phyloP scores from a whole-genome alignment of 2,113 vertebrate species.

The Malurus cyaneus region DNA sequence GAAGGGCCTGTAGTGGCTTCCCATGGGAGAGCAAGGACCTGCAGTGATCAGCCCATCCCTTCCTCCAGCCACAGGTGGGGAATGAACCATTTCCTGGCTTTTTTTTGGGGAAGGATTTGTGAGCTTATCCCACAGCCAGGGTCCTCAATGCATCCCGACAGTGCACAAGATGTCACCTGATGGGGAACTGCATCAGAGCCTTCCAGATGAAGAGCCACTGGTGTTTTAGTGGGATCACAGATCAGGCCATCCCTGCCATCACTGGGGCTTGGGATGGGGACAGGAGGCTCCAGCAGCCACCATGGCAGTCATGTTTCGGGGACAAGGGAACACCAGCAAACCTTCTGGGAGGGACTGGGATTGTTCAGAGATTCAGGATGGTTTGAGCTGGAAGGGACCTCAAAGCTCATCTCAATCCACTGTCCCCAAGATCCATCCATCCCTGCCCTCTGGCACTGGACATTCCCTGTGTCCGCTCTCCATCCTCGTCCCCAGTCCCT shows the following conservation, averaged over 20 bases:
- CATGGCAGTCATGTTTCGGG: not conserved
- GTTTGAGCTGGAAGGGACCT: not conserved
- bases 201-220: not conserved
- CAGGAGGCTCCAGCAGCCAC: not conserved
- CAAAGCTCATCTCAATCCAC: not conserved
- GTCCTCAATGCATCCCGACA: not conserved
- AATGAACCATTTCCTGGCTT: not conserved
- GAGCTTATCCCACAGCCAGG: not conserved
- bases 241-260: not conserved
- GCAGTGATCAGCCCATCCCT: not conserved
- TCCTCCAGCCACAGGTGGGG: not conserved
- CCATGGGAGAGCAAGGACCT: not conserved
- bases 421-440: no score
- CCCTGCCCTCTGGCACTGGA: no score
- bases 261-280: accelerated
- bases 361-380: accelerated
- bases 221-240: not conserved
- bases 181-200: not conserved
- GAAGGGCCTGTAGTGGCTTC: not conserved
- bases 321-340: not conserved
- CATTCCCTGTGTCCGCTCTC: no score
- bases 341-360: not conserved
- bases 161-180: not conserved
- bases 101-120: not conserved
- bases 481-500: no score